Evolutionary conservation across 2,797 vertebrate species (phyloP).

Genomic region (Nothura maculosa): DNA sequence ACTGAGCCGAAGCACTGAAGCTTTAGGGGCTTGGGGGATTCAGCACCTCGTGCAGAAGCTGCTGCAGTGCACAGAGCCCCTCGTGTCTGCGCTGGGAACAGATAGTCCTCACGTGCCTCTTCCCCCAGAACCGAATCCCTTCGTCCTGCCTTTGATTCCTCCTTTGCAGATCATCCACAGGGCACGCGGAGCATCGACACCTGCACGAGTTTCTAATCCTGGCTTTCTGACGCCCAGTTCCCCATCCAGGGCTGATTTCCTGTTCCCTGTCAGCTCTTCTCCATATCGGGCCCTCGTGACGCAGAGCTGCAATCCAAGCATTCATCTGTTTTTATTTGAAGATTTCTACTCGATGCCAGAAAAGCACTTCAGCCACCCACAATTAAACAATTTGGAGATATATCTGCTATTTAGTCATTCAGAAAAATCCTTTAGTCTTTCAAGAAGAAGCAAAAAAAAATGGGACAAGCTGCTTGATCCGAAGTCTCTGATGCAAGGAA

Average conservation of each 20-base stretch:
- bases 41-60: not conserved
- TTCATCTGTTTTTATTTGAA: not conserved
- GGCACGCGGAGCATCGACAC: not conserved
- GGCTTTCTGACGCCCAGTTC: not conserved
- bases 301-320: not conserved
- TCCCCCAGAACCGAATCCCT: not conserved
- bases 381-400: constrained; percentile 58
- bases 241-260: not conserved
- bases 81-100: not conserved
- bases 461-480: not conserved
- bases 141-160: not conserved
- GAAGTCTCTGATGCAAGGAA: not conserved
- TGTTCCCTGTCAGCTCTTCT: not conserved
- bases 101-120: not conserved
- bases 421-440: constrained; percentile 37
- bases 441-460: not conserved
- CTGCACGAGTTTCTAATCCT: not conserved
- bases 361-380: constrained; percentile 38
- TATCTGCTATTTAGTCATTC: constrained; percentile 18
- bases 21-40: not conserved
- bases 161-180: not conserved
- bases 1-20: not conserved
- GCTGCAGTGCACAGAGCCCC: not conserved
- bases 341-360: constrained; percentile 25
- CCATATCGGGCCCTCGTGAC: not conserved